Percentiles rank a stretch among this genome's conserved stretches.
Conservation (phyloP, 2,888 invertebrate genomes). For the Camponotus fellah region DNA sequence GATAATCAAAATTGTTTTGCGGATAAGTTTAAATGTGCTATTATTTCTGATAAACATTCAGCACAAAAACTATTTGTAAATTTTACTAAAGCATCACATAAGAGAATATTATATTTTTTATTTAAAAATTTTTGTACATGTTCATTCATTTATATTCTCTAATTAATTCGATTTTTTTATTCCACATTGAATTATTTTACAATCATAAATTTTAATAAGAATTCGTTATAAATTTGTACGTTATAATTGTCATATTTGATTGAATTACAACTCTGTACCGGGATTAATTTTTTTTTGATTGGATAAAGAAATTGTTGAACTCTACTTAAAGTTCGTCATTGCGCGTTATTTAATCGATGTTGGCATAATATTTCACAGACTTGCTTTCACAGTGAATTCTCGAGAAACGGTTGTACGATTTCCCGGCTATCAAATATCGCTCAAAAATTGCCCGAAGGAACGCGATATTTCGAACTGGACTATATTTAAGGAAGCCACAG, state of each 20-base stretch:
- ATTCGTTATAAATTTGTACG: slow-evolving; percentile 14
- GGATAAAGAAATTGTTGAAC: slow-evolving; percentile 45
- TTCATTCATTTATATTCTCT: neutral
- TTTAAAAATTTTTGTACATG: neutral
- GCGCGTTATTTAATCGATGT: slow-evolving; percentile 39
- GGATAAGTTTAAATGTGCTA: neutral
- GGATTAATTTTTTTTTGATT: slow-evolving; percentile 4
- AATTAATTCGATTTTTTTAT: slow-evolving; percentile 18
- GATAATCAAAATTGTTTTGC: neutral
- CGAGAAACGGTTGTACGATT: slow-evolving; percentile 70
- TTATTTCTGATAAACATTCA: neutral
- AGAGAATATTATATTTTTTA: neutral
- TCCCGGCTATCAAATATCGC: slow-evolving; percentile 72
- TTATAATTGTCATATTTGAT: neutral
- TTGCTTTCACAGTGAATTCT: slow-evolving; percentile 29
- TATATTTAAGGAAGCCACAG: slow-evolving; percentile 65
- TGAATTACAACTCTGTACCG: neutral
- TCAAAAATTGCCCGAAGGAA: slow-evolving; percentile 72
- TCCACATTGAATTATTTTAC: neutral
- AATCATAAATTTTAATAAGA: slow-evolving; percentile 2
- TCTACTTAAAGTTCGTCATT: slow-evolving; percentile 12
- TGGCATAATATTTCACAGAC: slow-evolving; percentile 62
- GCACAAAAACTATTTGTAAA: too few relatives aligned
- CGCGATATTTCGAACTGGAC: slow-evolving; percentile 70
- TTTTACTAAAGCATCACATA: too few relatives aligned